Evolutionary conservation across 2,797 vertebrate species (phyloP), one percentile per base, ranked within the genome.

Genomic region (Streptopelia turtur): DNA sequence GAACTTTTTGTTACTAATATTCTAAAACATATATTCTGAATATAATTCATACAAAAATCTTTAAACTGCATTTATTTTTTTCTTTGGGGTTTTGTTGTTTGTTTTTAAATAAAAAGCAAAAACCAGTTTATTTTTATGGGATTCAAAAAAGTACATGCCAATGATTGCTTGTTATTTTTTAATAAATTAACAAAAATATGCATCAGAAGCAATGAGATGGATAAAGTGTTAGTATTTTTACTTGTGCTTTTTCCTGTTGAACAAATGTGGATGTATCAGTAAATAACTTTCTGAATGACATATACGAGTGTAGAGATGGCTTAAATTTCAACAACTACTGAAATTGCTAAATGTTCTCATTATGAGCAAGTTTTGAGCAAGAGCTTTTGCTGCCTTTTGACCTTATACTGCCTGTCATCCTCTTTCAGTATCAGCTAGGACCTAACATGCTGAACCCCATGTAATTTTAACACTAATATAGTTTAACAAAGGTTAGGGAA

Each of bases 181-280:
- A 80, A 96, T n/a, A 83, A 95, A 94, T n/a, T 61, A 93, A 83
- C 24, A 91, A 94, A 96, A 87, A 33, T 57, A 76, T 14, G 87
- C 59, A 85, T 64, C 76, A 93, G 84, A 97, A 94, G 97, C 95
- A 95, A 96, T 93, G 87, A 84, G 95, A 93, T 94, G 94, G 71
- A 70, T 43, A 82, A 87, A 91, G 76, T 47, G 69, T 83, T 92
- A 95, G 94, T 96, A 93, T 86, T 91, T 97, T 84, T 94, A 95
- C 88, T 89, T 90, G 76, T 43, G 94, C 68, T 75, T 94, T 39
- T 82, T 35, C 18, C 59, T 89, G 53, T 94, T 87, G 41, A 93
- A 92, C 31, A 35, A 87, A 72, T 16, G 21, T 77, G 68, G 49
- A 53, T 70, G 17, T 37, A 75, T 61, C 23, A 53, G 64, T 92